Percentiles rank a stretch among this genome's conserved stretches.
These are phyloP conservation scores for Thamnophis sirtalis DNA, from an alignment of 2,113 vertebrate species.

Conservation along the genomic window DNA sequence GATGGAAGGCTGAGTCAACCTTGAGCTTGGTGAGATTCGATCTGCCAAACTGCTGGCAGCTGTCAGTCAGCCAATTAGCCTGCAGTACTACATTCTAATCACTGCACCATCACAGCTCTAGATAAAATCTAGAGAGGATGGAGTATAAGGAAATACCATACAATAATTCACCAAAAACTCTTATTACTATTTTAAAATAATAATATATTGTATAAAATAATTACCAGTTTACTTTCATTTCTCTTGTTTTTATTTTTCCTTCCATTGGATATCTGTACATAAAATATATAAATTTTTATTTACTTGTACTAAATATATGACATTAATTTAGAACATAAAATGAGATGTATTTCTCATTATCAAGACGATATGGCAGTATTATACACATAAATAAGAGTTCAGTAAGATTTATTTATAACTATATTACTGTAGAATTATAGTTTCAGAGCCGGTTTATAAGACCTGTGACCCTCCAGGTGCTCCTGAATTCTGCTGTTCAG, in stretches of 20 bases:
- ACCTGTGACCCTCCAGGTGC: not conserved
- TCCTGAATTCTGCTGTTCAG: not conserved
- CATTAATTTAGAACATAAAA: not conserved
- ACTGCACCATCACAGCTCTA: not conserved
- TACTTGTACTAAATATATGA: constrained; percentile 2
- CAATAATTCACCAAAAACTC: not conserved
- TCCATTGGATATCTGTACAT: constrained; percentile 86
- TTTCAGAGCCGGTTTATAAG: not conserved
- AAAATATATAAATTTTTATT: constrained; percentile 44
- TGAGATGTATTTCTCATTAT: not conserved
- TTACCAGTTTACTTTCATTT: constrained; percentile 99
- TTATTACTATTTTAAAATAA: constrained; percentile 23
- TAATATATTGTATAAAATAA: constrained; percentile 27
- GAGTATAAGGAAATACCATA: not conserved
- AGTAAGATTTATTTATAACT: not conserved
- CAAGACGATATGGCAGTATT: not conserved
- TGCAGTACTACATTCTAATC: not conserved
- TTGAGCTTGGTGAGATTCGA: not conserved
- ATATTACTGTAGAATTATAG: not conserved
- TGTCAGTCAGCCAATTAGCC: not conserved
- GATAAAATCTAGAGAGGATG: constrained; percentile 27
- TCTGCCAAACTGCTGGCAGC: not conserved
- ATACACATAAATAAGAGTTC: not conserved
- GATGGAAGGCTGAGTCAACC: not conserved
- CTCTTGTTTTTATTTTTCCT: constrained; percentile 92